phyloP scores from a whole-genome alignment of 2,113 vertebrate genomes.

The Gallinago undulata region DNA sequence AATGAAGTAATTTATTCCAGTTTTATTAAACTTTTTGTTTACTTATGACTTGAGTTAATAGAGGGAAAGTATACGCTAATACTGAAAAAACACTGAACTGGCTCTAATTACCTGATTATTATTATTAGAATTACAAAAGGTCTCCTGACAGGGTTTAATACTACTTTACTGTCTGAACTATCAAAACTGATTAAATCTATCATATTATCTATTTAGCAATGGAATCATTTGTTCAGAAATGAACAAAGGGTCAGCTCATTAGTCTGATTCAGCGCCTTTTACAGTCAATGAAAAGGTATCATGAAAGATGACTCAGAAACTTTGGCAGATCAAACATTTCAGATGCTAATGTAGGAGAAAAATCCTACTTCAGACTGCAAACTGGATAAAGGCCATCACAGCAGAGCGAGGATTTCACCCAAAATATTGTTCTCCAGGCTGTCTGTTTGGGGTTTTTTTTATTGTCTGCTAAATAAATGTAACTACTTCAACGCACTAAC shows the following conservation, averaged over 20 bases:
- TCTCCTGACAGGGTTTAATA: background rate
- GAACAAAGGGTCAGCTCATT: background rate
- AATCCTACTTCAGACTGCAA: background rate
- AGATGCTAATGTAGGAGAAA: background rate
- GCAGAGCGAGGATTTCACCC: background rate
- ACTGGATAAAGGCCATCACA: background rate
- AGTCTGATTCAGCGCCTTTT: background rate
- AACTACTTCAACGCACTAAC: background rate
- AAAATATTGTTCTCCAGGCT: background rate
- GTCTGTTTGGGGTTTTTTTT: background rate
- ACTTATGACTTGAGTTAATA: background rate
- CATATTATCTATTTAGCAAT: background rate
- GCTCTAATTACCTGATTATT: background rate
- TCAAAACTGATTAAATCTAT: background rate
- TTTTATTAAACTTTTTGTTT: background rate
- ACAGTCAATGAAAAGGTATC: background rate
- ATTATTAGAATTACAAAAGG: background rate
- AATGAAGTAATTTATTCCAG: background rate
- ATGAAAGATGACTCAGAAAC: constrained; percentile 2
- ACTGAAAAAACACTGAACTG: background rate
- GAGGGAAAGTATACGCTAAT: background rate
- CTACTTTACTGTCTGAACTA: background rate
- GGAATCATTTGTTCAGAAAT: background rate
- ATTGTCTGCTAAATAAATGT: background rate
- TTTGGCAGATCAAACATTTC: background rate